These are phyloP conservation scores for Camponotus floridanus DNA, from an alignment of 1,140 invertebrate species.

Conservation along the genomic window DNA sequence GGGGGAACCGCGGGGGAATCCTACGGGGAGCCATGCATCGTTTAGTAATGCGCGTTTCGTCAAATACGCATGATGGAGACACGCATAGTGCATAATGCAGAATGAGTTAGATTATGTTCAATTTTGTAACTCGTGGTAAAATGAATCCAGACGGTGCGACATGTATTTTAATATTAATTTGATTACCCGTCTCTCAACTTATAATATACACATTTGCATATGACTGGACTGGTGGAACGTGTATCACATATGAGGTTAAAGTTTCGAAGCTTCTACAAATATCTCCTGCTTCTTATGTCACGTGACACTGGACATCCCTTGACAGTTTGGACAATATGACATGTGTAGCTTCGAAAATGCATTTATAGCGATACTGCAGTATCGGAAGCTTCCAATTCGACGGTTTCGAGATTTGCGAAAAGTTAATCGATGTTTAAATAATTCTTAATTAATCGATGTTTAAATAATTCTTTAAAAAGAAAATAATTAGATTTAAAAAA, in stretches of 20 bases:
- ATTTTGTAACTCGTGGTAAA: constrained; percentile 32
- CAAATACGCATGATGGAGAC: constrained; percentile 29
- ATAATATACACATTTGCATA: background rate
- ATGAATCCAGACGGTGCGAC: background rate
- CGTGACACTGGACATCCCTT: background rate
- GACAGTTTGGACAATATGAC: background rate
- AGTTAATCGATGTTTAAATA: background rate
- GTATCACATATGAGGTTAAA: background rate
- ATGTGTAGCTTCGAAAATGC: background rate
- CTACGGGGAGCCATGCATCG: constrained; percentile 52
- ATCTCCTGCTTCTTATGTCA: background rate
- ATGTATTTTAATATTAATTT: constrained; percentile 14
- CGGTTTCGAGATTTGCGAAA: background rate
- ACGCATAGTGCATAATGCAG: constrained; percentile 34
- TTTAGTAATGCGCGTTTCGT: constrained; percentile 60
- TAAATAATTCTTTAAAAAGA: background rate
- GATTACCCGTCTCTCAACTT: background rate
- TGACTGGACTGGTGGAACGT: background rate
- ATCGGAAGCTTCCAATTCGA: background rate
- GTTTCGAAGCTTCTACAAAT: background rate
- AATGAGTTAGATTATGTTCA: constrained; percentile 27
- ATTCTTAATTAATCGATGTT: background rate
- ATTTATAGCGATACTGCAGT: background rate
- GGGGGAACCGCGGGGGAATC: background rate
- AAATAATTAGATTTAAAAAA: background rate